Evolutionary conservation across 2,888 invertebrate species (phyloP), one percentile per base, ranked within the genome.

Genomic region (Volucella inflata): DNA sequence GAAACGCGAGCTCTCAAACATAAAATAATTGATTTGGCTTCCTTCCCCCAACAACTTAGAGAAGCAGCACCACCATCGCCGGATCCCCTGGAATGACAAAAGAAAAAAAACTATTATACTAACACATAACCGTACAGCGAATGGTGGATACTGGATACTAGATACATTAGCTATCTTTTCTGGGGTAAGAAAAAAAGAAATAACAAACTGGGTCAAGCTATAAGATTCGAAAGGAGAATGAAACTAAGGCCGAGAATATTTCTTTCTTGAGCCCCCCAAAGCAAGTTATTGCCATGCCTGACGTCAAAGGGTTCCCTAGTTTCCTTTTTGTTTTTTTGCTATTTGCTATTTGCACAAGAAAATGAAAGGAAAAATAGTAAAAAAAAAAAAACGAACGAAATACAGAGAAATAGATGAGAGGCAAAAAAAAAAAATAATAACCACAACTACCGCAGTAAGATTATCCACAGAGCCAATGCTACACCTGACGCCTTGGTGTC

Each of bases 401-500:
- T 55, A 30, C 36, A 36, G n/a, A 21, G 21, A 17, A 17, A 12
- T 21, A 51, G 10, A 14, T 8, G 38, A 57, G 60, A 71, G 64
- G 36, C 50, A 48, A 48, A 17, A 14, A 46, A 71, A 59, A 21
- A 51, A 72, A 72, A 67, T 72, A 79, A 65, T 60, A 72, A 72
- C 72, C 72, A 67, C 72, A 79, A 72, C 72, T 40, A 71, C 53
- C 68, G 53, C 50, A 55, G 40, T 21, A 75, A 64, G 55, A 78
- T 64, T 71, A 59, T 65, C 48, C 6, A 30, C 30, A 30, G 30
- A 30, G 30, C 30, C 46, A 65, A 72, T 60, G 72, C 65, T 68
- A 72, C 79, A 79, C 79, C 79, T 79, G 79, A 59, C 72, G 64
- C 79, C 79, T 11, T 6, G 36, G 59, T 60, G 79, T 72, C 79